A percentile compares a stretch with the other conserved stretches of the same genome.
Evolutionary conservation across 2,888 invertebrate species (phyloP).

Genomic region (Lycocerus yunnanus): DNA sequence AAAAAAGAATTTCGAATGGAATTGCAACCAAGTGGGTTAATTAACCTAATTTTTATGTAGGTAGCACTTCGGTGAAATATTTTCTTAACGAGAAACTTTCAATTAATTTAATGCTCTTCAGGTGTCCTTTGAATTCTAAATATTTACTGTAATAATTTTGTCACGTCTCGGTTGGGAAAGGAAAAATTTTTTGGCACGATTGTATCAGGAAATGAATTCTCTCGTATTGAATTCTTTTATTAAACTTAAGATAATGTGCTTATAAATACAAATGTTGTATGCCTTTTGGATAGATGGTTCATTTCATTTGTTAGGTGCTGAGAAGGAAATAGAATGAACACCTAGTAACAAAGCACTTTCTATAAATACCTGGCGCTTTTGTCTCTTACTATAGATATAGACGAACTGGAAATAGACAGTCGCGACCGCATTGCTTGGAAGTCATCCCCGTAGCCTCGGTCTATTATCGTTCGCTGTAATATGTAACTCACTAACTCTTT

Average conservation of each 20-base stretch:
- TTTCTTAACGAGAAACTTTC: neutral
- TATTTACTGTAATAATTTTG: neutral
- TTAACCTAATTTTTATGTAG: neutral
- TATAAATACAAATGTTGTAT: neutral
- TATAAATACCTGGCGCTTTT: constrained; percentile 40
- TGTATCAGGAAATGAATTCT: neutral
- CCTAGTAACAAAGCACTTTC: constrained; percentile 38
- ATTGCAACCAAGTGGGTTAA: neutral
- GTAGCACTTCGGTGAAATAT: neutral
- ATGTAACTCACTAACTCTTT: constrained; percentile 19
- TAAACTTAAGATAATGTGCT: neutral
- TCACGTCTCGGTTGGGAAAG: neutral
- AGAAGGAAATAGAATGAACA: constrained; percentile 38
- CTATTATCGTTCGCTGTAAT: constrained; percentile 31
- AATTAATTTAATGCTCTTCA: neutral
- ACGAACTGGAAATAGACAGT: constrained; percentile 41
- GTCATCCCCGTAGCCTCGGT: constrained; percentile 37
- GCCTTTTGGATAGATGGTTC: neutral
- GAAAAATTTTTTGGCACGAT: neutral
- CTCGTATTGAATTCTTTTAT: neutral
- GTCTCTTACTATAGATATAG: constrained; percentile 34
- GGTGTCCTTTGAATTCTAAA: neutral
- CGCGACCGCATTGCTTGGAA: constrained; percentile 41
- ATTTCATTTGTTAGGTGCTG: constrained; percentile 27
- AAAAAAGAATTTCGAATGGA: neutral